Conservation (phyloP, 2,888 invertebrate genomes). For the Mantis religiosa region DNA sequence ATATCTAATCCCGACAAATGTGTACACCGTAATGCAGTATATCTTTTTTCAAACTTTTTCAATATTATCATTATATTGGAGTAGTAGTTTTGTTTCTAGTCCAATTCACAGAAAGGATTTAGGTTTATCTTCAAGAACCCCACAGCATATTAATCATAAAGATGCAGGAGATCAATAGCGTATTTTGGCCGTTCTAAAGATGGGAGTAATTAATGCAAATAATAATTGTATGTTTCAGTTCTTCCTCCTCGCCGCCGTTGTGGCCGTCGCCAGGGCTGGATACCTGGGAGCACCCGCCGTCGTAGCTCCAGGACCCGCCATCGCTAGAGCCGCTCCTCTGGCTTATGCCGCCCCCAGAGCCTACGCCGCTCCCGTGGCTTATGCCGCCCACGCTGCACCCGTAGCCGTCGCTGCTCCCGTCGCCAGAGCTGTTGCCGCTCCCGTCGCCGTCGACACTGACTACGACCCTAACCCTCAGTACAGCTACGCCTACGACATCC, state of each 20-base stretch:
- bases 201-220: neutral
- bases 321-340: conserved; percentile 7
- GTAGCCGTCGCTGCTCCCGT: conserved; percentile 21
- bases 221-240: conserved; percentile 22
- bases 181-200: neutral
- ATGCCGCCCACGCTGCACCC: conserved; percentile 22
- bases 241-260: conserved; percentile 33
- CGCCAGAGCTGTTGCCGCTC: conserved; percentile 14
- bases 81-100: too few species aligned
- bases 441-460: conserved; percentile 30
- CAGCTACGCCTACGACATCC: conserved; percentile 30
- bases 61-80: too few species aligned
- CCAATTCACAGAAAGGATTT: too few species aligned
- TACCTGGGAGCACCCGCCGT: conserved; percentile 23
- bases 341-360: conserved; percentile 27
- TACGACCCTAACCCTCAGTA: conserved; percentile 32
- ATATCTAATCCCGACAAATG: too few species aligned
- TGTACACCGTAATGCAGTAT: too few species aligned
- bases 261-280: conserved; percentile 30
- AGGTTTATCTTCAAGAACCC: too few species aligned
- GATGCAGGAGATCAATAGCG: too few species aligned
- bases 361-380: conserved; percentile 20
- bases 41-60: too few species aligned
- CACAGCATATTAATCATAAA: too few species aligned
- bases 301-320: conserved; percentile 22